phyloP scores from a whole-genome alignment of 2,888 invertebrate genomes.

The Desoria tigrina region DNA sequence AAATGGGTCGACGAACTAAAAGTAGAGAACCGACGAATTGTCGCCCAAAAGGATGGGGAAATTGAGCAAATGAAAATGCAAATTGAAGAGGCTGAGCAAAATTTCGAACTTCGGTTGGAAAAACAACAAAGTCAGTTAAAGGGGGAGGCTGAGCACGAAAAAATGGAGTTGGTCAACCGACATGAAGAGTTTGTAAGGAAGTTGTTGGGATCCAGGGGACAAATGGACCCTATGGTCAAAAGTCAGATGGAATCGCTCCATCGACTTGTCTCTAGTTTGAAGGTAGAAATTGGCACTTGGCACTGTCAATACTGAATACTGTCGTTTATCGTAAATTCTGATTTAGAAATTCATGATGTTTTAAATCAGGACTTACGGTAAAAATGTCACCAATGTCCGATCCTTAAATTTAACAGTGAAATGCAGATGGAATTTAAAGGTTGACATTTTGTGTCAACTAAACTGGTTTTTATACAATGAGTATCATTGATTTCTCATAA shows the following conservation, averaged over 20 bases:
- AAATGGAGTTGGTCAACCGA: slow-evolving; percentile 24
- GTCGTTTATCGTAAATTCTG: too few species aligned
- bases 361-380: too few species aligned
- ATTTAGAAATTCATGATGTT: too few species aligned
- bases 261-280: not conserved
- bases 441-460: too few species aligned
- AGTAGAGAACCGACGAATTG: slow-evolving; percentile 22
- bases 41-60: slow-evolving; percentile 21
- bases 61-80: slow-evolving; percentile 30
- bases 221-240: not conserved
- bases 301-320: too few species aligned
- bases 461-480: too few species aligned
- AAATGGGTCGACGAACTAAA: slow-evolving; percentile 23
- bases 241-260: not conserved
- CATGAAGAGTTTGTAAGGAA: slow-evolving; percentile 6
- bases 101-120: slow-evolving; percentile 31
- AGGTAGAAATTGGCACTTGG: too few species aligned
- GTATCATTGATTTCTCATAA: too few species aligned
- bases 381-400: too few species aligned
- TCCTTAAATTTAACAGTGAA: too few species aligned
- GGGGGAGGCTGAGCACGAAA: slow-evolving; percentile 28
- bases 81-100: slow-evolving; percentile 20
- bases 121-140: slow-evolving; percentile 18
- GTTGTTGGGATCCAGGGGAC: not conserved
- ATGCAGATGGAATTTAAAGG: too few species aligned